These are phyloP conservation scores for Potorous gilbertii DNA, from an alignment of 2,797 vertebrate species.

Conservation along the genomic window DNA sequence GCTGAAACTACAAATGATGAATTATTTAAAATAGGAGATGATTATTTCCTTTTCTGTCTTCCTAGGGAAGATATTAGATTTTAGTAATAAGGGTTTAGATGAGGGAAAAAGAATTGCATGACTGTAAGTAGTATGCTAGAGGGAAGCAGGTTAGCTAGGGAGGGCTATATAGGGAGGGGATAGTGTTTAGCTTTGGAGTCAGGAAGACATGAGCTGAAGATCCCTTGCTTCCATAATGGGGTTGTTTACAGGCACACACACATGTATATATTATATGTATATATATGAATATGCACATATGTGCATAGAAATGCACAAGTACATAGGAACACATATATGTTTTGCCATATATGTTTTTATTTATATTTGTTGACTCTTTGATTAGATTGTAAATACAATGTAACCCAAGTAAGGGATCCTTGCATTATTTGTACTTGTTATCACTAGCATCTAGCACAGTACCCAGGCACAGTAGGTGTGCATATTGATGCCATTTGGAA, in stretches of 20 bases:
- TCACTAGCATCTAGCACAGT: not conserved
- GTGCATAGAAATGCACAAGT: no score
- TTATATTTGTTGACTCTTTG: not conserved
- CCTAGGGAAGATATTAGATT: slow-evolving; percentile 16
- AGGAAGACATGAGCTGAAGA: not conserved
- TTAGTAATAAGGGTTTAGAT: slow-evolving; percentile 24
- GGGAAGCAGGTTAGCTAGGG: not conserved
- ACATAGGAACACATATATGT: no score
- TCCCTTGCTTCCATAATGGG: not conserved
- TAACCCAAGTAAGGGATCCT: not conserved
- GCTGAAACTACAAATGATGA: not conserved
- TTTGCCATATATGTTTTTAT: not conserved
- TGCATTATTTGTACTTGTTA: not conserved
- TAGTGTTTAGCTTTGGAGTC: not conserved
- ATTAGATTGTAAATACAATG: not conserved
- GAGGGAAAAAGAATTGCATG: slow-evolving; percentile 37
- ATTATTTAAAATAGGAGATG: not conserved
- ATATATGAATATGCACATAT: not conserved
- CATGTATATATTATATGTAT: no score
- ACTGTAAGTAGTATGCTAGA: not conserved
- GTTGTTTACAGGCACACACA: not conserved
- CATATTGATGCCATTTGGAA: slow-evolving; percentile 68
- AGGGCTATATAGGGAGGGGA: not conserved
- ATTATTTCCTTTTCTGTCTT: not conserved
- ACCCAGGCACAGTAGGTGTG: no score